Conservation (phyloP, 2,797 vertebrate genomes). For the Notoglanidium macrostoma region DNA sequence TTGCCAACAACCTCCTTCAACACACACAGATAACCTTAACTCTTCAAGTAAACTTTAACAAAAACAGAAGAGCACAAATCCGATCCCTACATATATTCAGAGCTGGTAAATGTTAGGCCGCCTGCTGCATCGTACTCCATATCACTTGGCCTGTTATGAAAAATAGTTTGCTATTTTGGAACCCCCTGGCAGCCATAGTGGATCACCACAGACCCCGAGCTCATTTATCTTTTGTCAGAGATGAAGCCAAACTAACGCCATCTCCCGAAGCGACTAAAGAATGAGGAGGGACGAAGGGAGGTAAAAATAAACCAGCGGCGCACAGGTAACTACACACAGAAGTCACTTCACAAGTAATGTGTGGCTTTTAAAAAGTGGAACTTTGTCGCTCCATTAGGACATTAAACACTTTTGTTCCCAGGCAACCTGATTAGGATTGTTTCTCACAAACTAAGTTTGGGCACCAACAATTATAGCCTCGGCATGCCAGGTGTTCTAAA, state of each 20-base stretch:
- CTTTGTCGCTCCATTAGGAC: slow-evolving; percentile 69
- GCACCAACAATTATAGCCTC: slow-evolving; percentile 18
- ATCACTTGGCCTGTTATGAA: slow-evolving; percentile 98
- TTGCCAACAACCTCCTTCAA: slow-evolving; percentile 53
- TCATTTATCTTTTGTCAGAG: slow-evolving; percentile 99
- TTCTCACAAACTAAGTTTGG: slow-evolving; percentile 51
- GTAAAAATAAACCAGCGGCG: slow-evolving; percentile 92
- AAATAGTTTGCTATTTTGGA: slow-evolving; percentile 99
- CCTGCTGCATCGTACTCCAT: slow-evolving; percentile 94
- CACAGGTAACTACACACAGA: slow-evolving; percentile 83
- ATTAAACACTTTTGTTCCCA: slow-evolving; percentile 61
- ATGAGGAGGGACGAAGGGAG: slow-evolving; percentile 87
- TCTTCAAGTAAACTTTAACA: slow-evolving; percentile 71
- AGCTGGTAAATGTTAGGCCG: slow-evolving; percentile 86
- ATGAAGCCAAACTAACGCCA: slow-evolving; percentile 97
- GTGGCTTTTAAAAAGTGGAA: slow-evolving; percentile 83
- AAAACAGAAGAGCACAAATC: slow-evolving; percentile 79
- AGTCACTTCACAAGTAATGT: slow-evolving; percentile 85
- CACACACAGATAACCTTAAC: slow-evolving; percentile 70
- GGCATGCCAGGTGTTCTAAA: slow-evolving; percentile 36
- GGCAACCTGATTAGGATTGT: slow-evolving; percentile 61
- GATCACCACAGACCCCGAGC: slow-evolving; percentile 96
- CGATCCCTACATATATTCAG: slow-evolving; percentile 84
- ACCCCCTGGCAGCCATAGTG: slow-evolving; percentile 97
- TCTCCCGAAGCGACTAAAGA: slow-evolving; percentile 95